Evolutionary conservation across 2,888 invertebrate species (phyloP).

Genomic region (Microplitis deprimator): DNA sequence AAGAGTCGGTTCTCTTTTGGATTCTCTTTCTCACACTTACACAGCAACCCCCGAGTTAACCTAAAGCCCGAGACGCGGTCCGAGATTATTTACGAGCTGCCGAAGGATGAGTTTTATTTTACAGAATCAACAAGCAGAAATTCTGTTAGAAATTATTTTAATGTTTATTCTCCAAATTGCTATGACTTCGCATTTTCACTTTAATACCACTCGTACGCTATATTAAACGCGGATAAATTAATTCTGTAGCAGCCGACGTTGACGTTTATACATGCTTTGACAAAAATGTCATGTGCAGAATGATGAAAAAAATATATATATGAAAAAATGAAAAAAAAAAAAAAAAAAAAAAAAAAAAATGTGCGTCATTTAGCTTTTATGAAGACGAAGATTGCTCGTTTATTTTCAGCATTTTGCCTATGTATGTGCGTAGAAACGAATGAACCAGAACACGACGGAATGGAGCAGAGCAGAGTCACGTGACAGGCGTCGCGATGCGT

Average conservation of each 20-base stretch:
- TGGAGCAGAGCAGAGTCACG: conserved; percentile 5
- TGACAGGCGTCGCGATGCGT: conserved; percentile 22
- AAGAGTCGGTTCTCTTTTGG: neutral
- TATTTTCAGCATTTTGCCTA: neutral
- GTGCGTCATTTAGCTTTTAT: neutral
- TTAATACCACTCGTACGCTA: neutral
- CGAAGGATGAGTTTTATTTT: conserved; percentile 33
- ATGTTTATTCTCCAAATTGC: conserved; percentile 17
- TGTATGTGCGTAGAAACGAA: neutral
- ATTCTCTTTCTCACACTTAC: conserved; percentile 8
- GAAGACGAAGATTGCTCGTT: conserved; percentile 19
- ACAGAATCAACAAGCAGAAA: conserved; percentile 22
- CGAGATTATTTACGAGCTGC: conserved; percentile 33
- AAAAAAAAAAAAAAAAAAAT: conserved; percentile 7
- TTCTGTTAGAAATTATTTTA: conserved; percentile 1
- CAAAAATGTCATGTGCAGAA: neutral
- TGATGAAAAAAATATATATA: neutral
- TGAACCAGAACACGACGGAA: conserved; percentile 4
- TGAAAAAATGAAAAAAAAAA: neutral
- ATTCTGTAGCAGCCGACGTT: neutral
- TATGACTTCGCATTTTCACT: conserved; percentile 7
- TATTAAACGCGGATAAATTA: neutral
- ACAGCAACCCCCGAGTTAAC: conserved; percentile 19
- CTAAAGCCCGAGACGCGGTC: neutral
- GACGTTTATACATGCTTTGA: conserved; percentile 6